Percentiles rank a stretch among this genome's conserved stretches.
Evolutionary conservation across 2,113 vertebrate genomes (phyloP).

Genomic region (Corythornis madagascariensis): DNA sequence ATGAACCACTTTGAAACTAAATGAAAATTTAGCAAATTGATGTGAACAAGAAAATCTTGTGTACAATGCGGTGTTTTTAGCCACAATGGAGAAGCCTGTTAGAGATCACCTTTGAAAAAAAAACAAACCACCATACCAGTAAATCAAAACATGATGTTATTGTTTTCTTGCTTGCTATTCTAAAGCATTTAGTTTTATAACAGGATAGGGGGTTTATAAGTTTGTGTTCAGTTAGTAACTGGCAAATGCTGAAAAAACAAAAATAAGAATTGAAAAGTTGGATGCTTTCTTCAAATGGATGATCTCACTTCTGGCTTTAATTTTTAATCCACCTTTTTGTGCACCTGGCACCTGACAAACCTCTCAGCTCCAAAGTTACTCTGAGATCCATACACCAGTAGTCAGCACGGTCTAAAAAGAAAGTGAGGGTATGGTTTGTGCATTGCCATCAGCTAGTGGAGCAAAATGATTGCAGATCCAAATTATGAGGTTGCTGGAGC

Average conservation of each 20-base stretch:
- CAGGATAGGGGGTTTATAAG: neutral
- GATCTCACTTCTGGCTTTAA: neutral
- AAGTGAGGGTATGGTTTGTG: neutral
- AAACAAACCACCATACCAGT: neutral
- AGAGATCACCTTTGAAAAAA: neutral
- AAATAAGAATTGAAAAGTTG: neutral
- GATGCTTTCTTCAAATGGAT: neutral
- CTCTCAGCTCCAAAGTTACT: neutral
- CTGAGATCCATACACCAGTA: neutral
- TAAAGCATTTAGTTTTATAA: neutral
- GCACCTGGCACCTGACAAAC: neutral
- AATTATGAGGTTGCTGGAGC: conserved; percentile 12
- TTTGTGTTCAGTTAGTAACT: neutral
- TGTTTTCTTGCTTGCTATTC: neutral
- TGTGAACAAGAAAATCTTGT: conserved; percentile 46
- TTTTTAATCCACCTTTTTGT: neutral
- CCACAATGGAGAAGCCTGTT: neutral
- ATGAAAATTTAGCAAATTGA: conserved; percentile 74
- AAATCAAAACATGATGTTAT: neutral
- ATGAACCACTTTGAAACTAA: conserved; percentile 66
- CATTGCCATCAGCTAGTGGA: neutral
- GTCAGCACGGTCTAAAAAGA: neutral
- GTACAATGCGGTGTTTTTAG: neutral
- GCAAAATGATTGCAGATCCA: neutral
- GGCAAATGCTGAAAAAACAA: neutral